Evolutionary conservation across 2,113 vertebrate species (phyloP).

Genomic region (Percopsis transmontana): DNA sequence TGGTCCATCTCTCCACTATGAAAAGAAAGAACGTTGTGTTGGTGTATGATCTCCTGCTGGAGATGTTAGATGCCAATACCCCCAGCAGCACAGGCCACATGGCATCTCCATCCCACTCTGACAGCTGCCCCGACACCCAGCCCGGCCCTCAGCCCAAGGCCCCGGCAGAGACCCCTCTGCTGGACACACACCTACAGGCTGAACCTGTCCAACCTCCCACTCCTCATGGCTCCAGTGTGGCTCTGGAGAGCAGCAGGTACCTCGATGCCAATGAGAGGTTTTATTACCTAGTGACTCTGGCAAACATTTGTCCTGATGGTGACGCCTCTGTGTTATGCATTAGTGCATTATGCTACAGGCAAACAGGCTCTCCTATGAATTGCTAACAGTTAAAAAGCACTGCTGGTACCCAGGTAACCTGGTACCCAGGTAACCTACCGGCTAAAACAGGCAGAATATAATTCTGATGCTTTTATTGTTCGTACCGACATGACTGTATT

Average conservation of each 20-base stretch:
- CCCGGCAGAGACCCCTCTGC: not conserved
- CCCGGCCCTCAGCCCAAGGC: slow-evolving; percentile 14
- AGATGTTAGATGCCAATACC: slow-evolving; percentile 94
- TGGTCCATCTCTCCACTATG: slow-evolving; percentile 95
- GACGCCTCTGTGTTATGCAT: too few species aligned
- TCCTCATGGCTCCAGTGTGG: slow-evolving; percentile 2
- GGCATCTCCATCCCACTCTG: slow-evolving; percentile 30
- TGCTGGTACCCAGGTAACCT: too few species aligned
- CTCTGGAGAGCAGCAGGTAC: slow-evolving; percentile 32
- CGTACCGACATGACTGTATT: too few species aligned
- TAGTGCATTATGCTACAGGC: too few species aligned
- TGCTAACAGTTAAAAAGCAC: too few species aligned
- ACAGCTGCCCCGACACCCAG: slow-evolving; percentile 37
- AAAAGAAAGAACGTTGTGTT: slow-evolving; percentile 95
- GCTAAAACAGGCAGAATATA: too few species aligned
- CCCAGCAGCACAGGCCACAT: slow-evolving; percentile 76
- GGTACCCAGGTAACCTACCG: too few species aligned
- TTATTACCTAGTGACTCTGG: not conserved
- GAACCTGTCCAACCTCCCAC: slow-evolving; percentile 14
- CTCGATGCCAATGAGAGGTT: slow-evolving; percentile 3
- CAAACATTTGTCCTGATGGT: too few species aligned
- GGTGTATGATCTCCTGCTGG: slow-evolving; percentile 92
- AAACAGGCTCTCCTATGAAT: too few species aligned
- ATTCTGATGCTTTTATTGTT: too few species aligned
- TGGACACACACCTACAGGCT: slow-evolving; percentile 37